Percentiles rank a stretch among this genome's conserved stretches.
Conservation (phyloP, 2,113 vertebrate species). For the Amblyopsis rosae region DNA sequence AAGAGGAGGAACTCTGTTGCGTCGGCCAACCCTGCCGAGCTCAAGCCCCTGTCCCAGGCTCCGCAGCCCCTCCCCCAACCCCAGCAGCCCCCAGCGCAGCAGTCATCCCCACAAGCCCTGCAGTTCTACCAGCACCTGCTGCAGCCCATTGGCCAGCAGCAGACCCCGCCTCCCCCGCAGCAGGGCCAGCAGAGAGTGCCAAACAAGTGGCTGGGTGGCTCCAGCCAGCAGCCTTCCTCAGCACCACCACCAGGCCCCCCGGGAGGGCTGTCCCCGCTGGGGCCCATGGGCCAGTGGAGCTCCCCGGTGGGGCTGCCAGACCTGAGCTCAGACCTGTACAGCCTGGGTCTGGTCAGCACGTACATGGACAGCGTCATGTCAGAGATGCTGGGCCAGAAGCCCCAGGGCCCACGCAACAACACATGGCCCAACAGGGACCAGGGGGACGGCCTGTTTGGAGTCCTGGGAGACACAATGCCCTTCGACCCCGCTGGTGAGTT, state of each 20-base stretch:
- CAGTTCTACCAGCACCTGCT: slow-evolving; percentile 93
- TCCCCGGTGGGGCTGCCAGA: slow-evolving; percentile 85
- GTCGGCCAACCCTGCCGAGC: slow-evolving; percentile 84
- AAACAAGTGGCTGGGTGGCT: slow-evolving; percentile 85
- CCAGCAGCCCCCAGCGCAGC: slow-evolving; percentile 70
- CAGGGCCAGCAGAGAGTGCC: slow-evolving; percentile 77
- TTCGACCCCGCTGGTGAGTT: slow-evolving; percentile 95
- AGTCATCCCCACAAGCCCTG: slow-evolving; percentile 83
- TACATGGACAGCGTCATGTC: slow-evolving; percentile 98
- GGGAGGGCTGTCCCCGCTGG: slow-evolving; percentile 83
- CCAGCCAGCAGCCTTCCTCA: slow-evolving; percentile 78
- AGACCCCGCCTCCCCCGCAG: slow-evolving; percentile 71
- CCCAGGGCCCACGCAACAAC: slow-evolving; percentile 95
- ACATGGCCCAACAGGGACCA: slow-evolving; percentile 99
- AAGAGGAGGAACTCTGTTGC: slow-evolving; percentile 93
- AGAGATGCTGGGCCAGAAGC: slow-evolving; percentile 96
- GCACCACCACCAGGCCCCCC: slow-evolving; percentile 77
- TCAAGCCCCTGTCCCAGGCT: slow-evolving; percentile 81
- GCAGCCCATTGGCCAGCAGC: slow-evolving; percentile 86
- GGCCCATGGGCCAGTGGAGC: slow-evolving; percentile 88
- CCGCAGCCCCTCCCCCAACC: slow-evolving; percentile 56
- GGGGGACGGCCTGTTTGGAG: slow-evolving; percentile 91
- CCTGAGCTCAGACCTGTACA: slow-evolving; percentile 95
- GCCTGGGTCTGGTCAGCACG: slow-evolving; percentile 94
- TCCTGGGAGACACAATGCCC: slow-evolving; percentile 91